Base-by-base conservation (phyloP, 2,113 vertebrate species). In the Tiliqua scincoides region DNA sequence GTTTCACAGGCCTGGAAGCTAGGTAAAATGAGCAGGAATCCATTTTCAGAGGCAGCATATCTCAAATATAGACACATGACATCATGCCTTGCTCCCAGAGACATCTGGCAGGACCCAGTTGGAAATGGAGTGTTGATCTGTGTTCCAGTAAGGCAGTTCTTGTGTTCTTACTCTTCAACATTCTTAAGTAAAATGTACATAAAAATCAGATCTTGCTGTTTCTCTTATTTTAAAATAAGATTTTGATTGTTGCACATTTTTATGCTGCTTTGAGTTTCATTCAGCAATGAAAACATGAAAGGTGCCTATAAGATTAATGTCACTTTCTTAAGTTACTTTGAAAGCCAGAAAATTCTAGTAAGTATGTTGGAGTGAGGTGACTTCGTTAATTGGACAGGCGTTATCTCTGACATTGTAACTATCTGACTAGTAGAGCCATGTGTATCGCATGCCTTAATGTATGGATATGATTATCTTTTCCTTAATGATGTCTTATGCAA, bases 401-500 rank as follows among this genome's bases (percentile, higher is more conserved):
- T 92, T 87, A 80, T 61, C 68, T 74, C 65, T 0, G 0, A 32
- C 91, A 62, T 78, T 61, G 0, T 89, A 83, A 52, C 65, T 89
- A 40, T 52, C 76, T 91, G 83, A 54, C 67, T 74, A 89, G 77
- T 89, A 92, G 93, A 87, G 85, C 89, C 87, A 89, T 76, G 89
- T 82, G 84, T 81, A 79, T 75, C 43, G 57, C 82, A 84, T 95
- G 91, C 94, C 90, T 96, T 94, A 95, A 92, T 96, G 95, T 96
- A 93, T 92, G 85, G 85, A 68, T 91, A 74, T 71, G 85, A 32
- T 95, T 87, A 96, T 94, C 78, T 94, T 83, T 71, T 91, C 86
- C 91, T 93, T 93, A 93, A 96, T 79, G 87, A 93, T 96, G 95
- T 97, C 97, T 96, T 97, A 98, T 97, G 96, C 97, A 96, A 97